A percentile compares a stretch with the other conserved stretches of the same genome.
These are phyloP conservation scores for Brachionus asplanchnoidis DNA, from an alignment of 1,140 invertebrate species.

Conservation along the genomic window DNA sequence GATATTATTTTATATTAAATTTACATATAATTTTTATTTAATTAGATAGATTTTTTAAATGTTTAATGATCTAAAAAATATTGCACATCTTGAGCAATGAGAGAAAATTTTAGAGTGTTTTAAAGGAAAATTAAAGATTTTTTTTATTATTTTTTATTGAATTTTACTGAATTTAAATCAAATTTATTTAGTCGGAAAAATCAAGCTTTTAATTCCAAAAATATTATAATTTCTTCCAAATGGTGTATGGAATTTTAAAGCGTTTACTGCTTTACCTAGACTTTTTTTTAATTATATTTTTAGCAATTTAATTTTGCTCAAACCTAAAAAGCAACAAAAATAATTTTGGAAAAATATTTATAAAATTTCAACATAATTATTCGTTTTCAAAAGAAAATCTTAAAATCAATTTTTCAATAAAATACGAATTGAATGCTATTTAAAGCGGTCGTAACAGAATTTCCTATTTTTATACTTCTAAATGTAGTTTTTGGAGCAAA, in stretches of 20 bases:
- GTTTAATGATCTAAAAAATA: no score
- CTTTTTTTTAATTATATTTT: neutral
- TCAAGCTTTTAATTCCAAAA: neutral
- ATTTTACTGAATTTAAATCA: no score
- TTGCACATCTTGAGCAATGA: no score
- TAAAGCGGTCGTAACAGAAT: neutral
- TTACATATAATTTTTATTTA: no score
- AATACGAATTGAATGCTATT: neutral
- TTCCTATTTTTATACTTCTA: neutral
- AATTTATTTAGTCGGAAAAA: neutral
- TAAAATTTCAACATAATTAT: neutral
- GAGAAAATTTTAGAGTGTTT: no score
- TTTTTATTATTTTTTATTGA: no score
- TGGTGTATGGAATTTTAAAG: neutral
- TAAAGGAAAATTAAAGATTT: no score
- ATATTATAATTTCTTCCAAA: neutral
- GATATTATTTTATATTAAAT: no score
- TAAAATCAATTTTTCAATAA: neutral
- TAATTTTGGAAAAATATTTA: neutral
- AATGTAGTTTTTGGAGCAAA: neutral
- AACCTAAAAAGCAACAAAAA: neutral
- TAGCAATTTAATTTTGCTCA: neutral
- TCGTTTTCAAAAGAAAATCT: neutral
- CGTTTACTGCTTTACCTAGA: neutral
- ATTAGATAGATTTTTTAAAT: no score